Evolutionary conservation across 2,888 invertebrate genomes (phyloP), one percentile per base, ranked within the genome.

Genomic region (Thereva nobilitata): DNA sequence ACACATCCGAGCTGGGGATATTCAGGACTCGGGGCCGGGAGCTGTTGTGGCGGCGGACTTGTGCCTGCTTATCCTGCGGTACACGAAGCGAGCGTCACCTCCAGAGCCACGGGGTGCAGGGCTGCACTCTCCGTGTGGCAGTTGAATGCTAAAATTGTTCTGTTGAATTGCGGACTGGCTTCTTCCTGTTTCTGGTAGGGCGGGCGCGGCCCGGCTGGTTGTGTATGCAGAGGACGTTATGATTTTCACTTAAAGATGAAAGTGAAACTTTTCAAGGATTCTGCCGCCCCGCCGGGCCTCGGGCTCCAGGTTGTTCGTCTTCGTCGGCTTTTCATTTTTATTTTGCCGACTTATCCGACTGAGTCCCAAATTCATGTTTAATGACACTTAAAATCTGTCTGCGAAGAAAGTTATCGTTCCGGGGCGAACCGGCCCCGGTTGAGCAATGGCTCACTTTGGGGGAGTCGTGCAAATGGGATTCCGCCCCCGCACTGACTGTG

Each of bases 111-210:
- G 50, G 49, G 59, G 50, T 10, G 41, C 47, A 10, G 12, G 53
- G 50, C 45, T 61, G 61, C 50, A 61, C 50, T 4, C 61, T 40
- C 61, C 68, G 64, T 54, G 61, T 61, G 61, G 68, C 68, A 68
- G 68, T 66, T 68, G 68, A 68, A 68, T 68, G 64, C 65, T 68
- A 66, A 68, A 68, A 63, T 66, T 66, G 49, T 59, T 50, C 68
- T 68, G 68, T 66, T 68, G 68, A 66, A 66, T 68, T 59, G 68
- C 52, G 66, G 61, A 68, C 66, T 61, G 59, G 41, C 50, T 61
- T 61, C 61, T 61, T 61, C 61, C 54, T 59, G 61, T 42, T 66
- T 59, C 59, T 55, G n/a, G 40, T 34, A 54, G 55, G 59, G 37
- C 45, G 61, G 55, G 56, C 50, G 50, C 10, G 45, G 63, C 61